Evolutionary conservation across 2,797 vertebrate genomes (phyloP).

Genomic region (Lithobates pipiens): DNA sequence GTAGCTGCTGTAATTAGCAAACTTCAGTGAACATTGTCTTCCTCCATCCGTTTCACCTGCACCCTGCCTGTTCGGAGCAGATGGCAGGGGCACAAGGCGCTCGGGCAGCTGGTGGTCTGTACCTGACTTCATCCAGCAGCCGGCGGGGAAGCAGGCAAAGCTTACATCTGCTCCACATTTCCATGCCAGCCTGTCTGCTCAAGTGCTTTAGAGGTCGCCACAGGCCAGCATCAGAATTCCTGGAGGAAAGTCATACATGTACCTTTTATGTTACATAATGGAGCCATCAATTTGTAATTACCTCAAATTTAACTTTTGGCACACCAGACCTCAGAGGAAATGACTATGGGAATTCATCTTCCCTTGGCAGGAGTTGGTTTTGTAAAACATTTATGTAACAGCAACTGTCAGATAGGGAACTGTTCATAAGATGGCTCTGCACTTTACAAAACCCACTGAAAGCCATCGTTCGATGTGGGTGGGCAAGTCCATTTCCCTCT

Average conservation of each 20-base stretch:
- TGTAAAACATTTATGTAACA: background rate
- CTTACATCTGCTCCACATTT: conserved; percentile 31
- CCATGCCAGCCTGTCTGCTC: conserved; percentile 42
- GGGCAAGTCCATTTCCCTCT: no score
- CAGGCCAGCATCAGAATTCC: conserved; percentile 40
- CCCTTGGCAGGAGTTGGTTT: background rate
- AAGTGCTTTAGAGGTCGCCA: conserved; percentile 30
- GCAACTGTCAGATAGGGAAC: background rate
- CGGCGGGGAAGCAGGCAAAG: conserved; percentile 23
- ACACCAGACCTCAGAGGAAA: background rate
- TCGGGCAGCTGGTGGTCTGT: conserved; percentile 21
- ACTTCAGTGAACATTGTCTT: conserved; percentile 32
- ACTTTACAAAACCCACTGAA: no score
- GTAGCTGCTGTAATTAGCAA: conserved; percentile 48
- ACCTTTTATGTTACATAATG: conserved; percentile 47
- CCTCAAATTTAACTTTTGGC: conserved; percentile 19
- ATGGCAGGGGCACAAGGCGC: conserved; percentile 40
- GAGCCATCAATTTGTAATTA: conserved; percentile 52
- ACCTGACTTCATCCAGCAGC: conserved; percentile 25
- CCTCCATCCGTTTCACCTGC: conserved; percentile 49
- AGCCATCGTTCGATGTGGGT: no score
- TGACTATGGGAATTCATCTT: conserved; percentile 5
- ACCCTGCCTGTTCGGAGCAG: conserved; percentile 46
- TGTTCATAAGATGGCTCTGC: background rate
- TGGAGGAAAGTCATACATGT: conserved; percentile 30